Evolutionary conservation across 2,888 invertebrate species (phyloP).

Genomic region (Polylopha cassiicola): DNA sequence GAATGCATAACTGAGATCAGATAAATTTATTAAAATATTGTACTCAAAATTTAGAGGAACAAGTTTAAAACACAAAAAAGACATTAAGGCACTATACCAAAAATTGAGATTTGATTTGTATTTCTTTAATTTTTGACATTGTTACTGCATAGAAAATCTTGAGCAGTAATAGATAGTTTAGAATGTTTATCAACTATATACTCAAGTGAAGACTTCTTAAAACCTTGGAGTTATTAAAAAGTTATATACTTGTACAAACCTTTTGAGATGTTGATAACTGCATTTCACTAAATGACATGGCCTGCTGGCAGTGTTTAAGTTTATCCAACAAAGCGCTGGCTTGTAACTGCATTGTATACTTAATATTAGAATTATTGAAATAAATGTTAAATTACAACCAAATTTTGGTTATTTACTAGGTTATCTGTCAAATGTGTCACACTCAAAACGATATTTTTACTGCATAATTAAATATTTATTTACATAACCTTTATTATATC

Average conservation of each 20-base stretch:
- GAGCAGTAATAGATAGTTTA: too few species aligned
- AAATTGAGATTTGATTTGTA: too few species aligned
- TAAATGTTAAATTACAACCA: constrained; percentile 13
- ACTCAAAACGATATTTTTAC: constrained; percentile 22
- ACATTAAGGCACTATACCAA: too few species aligned
- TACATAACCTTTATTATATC: too few species aligned
- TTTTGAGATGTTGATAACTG: constrained; percentile 82
- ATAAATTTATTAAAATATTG: too few species aligned
- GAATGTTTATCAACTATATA: constrained; percentile 17
- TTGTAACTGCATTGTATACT: constrained; percentile 66
- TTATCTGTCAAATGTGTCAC: constrained; percentile 40
- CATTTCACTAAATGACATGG: constrained; percentile 64
- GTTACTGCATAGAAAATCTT: too few species aligned
- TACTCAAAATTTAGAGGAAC: too few species aligned
- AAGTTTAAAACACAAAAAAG: too few species aligned
- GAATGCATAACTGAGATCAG: too few species aligned
- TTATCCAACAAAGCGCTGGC: constrained; percentile 75
- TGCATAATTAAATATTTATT: too few species aligned
- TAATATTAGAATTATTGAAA: constrained; percentile 3
- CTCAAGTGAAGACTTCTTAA: not conserved
- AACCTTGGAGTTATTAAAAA: not conserved
- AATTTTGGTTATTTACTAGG: constrained; percentile 31
- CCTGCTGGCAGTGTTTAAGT: constrained; percentile 71
- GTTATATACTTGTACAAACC: constrained; percentile 57
- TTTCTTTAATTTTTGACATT: too few species aligned